Evolutionary conservation across 2,113 vertebrate species (phyloP), one percentile per base, ranked within the genome.

Genomic region (Hypomesus transpacificus): DNA sequence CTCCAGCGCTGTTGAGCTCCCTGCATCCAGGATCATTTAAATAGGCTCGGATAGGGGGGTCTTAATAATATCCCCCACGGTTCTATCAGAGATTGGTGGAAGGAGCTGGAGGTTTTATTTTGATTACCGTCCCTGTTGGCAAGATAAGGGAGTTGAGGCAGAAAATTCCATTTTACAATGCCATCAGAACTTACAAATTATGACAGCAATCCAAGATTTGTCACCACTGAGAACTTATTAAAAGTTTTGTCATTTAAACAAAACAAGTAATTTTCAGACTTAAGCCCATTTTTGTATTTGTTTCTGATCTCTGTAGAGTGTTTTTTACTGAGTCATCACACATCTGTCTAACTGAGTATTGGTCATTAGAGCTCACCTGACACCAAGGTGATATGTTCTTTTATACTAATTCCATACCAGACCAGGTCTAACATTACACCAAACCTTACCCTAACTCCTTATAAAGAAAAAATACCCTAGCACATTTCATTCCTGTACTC

Each of bases 101-200:
- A 20, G 80, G 81, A 87, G 87, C 84, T 66, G 53, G 80, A 83
- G 82, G 83, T 91, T 89, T 86, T 88, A 86, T 90, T 92, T 91
- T 92, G 88, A 91, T 91, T 91, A 90, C 84, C 78, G 71, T 90
- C 91, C 88, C 89, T 87, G 91, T 90, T 91, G 90, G 89, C 79
- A 84, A 89, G 87, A 90, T 81, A 87, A 82, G 81, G 80, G 82
- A 92, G 87, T 86, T 90, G 82, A 89, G 89, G 89, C 89, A 92
- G 88, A 91, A 90, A 90, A 90, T 89, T 88, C 86, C 82, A 80
- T 90, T 89, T 90, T 76, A 87, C 87, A 82, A 86, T 85, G 85
- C 81, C 78, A 86, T 86, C 78, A 86, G 82, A 88, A 89, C 87
- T 84, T 89, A 85, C 87, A 87, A 84, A 82, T 87, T 85, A 77